A percentile compares a stretch with the other conserved stretches of the same genome.
phyloP scores from a whole-genome alignment of 2,113 vertebrate genomes.

The Fulmarus glacialis region DNA sequence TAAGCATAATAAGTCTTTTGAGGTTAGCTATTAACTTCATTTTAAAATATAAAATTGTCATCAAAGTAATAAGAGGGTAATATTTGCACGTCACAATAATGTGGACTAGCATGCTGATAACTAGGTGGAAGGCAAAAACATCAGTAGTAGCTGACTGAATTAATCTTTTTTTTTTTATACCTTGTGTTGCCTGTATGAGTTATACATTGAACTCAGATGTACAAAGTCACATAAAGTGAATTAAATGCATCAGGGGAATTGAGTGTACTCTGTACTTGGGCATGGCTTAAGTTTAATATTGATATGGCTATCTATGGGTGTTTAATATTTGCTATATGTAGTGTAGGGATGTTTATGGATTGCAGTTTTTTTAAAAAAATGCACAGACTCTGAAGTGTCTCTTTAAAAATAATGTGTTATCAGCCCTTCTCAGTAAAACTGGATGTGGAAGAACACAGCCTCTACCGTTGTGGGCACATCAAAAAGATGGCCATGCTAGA shows the following conservation, averaged over 20 bases:
- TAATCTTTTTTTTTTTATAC: slow-evolving; percentile 1
- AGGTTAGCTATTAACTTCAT: slow-evolving; percentile 72
- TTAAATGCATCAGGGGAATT: background rate
- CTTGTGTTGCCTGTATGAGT: slow-evolving; percentile 8
- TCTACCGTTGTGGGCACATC: background rate
- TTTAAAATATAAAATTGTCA: slow-evolving; percentile 63
- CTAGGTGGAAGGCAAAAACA: background rate
- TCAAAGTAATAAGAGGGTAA: slow-evolving; percentile 59
- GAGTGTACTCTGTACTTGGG: background rate
- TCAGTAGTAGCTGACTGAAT: background rate
- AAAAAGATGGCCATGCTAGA: background rate
- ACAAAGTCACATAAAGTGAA: background rate
- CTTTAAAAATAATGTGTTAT: background rate
- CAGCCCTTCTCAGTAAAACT: background rate
- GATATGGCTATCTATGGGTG: background rate
- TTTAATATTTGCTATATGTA: background rate
- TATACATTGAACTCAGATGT: slow-evolving; percentile 10
- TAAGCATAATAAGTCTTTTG: slow-evolving; percentile 55
- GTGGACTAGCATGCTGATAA: slow-evolving; percentile 18
- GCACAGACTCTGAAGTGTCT: background rate
- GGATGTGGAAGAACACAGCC: background rate
- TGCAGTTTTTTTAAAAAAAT: background rate
- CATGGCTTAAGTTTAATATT: background rate
- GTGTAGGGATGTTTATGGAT: background rate
- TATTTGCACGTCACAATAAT: slow-evolving; percentile 1